Evolutionary conservation across 2,888 invertebrate species (phyloP), one percentile per base, ranked within the genome.

Genomic region (Antheraea assamensis): DNA sequence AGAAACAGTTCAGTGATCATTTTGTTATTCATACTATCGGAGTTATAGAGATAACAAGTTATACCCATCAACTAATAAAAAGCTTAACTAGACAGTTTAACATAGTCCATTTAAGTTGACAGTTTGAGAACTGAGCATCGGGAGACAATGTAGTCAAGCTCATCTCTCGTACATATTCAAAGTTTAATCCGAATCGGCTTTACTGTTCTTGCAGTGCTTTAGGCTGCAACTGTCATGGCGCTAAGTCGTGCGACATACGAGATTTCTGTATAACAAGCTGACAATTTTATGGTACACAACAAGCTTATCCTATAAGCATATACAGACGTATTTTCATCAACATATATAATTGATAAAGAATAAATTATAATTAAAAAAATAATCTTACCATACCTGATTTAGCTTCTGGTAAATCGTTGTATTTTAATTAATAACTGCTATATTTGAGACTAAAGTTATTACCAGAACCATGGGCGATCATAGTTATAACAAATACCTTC

Each of bases 171-270:
- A 89, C 90, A 90, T 89, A 92, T 92, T 91, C 91, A 89, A 91
- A 92, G 87, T 92, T 92, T 88, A 93, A 93, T 91, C 91, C 89
- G 86, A 88, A 90, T 90, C 90, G 89, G 90, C 87, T 71, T 87
- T 83, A 82, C 87, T 86, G 61, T 64, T 87, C 88, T 88, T 88
- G 83, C 81, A 75, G 79, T 80, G 84, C 80, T 84, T 86, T 83
- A 81, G 85, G 81, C 31, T 27, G 72, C 72, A 52, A 72, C 72
- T 52, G 68, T 70, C 68, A 77, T 83, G 74, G 80, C 75, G 82
- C 83, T 84, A 85, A 87, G 84, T 84, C 83, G 72, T 71, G 79
- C 52, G 55, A 72, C 72, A 68, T 42, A 72, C 68, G 68, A 35
- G 4, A 8, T 4, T 10, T 2, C n/a, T 8, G 52, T 31, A 7